These are phyloP conservation scores for Eurytemora carolleeae DNA, from an alignment of 1,140 invertebrate species.

Conservation along the genomic window DNA sequence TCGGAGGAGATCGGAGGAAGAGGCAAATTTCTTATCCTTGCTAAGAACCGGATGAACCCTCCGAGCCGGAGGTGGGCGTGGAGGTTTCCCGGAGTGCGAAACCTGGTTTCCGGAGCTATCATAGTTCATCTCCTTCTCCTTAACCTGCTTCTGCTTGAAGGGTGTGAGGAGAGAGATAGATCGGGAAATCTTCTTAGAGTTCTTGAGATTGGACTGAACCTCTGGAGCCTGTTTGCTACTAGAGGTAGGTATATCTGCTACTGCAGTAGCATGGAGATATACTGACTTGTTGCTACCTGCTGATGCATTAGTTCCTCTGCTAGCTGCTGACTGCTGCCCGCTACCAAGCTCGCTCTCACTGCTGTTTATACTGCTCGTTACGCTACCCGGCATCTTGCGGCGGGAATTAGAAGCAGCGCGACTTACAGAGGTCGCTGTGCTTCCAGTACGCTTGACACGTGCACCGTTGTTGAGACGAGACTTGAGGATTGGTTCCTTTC, in stretches of 20 bases:
- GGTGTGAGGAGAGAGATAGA: constrained; percentile 61
- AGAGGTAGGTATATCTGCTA: constrained; percentile 21
- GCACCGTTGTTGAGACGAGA: not conserved
- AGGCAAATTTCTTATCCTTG: constrained; percentile 12
- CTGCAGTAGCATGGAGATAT: constrained; percentile 21
- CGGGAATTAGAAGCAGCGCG: not conserved
- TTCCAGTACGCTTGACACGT: not conserved
- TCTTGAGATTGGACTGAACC: constrained; percentile 9
- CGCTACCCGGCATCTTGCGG: constrained; percentile 10
- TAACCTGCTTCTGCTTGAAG: constrained; percentile 46
- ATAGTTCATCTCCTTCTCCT: constrained; percentile 19
- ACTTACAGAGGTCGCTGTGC: not conserved
- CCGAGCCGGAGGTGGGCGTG: constrained; percentile 16
- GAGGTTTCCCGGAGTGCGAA: constrained; percentile 15
- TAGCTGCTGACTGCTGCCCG: constrained; percentile 3
- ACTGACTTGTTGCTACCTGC: constrained; percentile 18
- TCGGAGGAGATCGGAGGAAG: constrained; percentile 8
- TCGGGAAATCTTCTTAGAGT: constrained; percentile 34
- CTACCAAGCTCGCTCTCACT: constrained; percentile 19
- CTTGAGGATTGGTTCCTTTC: not conserved
- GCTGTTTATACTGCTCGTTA: constrained; percentile 18
- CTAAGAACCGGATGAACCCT: not conserved
- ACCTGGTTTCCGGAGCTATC: constrained; percentile 17
- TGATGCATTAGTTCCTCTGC: constrained; percentile 15
- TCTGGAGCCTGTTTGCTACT: constrained; percentile 10